Evolutionary conservation across 2,113 vertebrate genomes (phyloP).

Genomic region (Phalacrocorax pelagicus): DNA sequence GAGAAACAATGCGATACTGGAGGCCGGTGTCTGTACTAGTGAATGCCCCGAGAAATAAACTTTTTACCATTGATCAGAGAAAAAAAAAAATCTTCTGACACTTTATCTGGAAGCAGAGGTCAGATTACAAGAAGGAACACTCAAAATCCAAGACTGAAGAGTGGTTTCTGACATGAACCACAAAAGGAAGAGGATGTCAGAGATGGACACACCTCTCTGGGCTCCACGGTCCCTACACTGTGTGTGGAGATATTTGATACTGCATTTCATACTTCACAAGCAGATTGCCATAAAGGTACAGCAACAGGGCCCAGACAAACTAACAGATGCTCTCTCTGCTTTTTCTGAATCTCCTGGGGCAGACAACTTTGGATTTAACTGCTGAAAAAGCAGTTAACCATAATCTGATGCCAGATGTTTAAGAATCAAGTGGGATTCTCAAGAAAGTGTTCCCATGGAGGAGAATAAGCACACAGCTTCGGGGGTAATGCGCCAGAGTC

Average conservation of each 20-base stretch:
- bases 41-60: background rate
- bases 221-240: background rate
- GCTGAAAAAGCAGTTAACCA: background rate
- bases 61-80: background rate
- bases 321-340: background rate
- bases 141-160: background rate
- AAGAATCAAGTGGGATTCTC: background rate
- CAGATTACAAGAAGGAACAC: background rate
- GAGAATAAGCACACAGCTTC: background rate
- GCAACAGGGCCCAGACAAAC: background rate
- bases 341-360: background rate
- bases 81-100: background rate
- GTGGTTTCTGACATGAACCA: background rate
- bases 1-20: background rate
- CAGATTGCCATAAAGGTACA: background rate
- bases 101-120: background rate
- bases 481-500: accelerated
- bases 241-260: accelerated
- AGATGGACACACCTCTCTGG: background rate
- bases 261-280: background rate
- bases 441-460: background rate
- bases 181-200: background rate
- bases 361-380: background rate
- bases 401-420: constrained; percentile 11
- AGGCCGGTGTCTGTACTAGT: background rate